Conservation (phyloP, 2,797 vertebrate species). For the Rhinichthys osculus region DNA sequence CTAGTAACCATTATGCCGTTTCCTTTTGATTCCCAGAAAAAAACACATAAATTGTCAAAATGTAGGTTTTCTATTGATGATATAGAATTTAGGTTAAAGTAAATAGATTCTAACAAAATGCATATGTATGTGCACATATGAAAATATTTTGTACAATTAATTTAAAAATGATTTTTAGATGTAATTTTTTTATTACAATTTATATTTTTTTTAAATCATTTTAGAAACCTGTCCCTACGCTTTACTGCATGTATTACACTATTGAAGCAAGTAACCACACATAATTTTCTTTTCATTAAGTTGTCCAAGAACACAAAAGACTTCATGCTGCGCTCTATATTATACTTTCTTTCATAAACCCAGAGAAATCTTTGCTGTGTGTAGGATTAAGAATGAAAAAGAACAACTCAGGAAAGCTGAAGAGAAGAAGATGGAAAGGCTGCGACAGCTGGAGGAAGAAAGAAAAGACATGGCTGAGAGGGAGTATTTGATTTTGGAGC, state of each 20-base stretch:
- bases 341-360: conserved; percentile 5
- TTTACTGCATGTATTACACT: background rate
- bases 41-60: background rate
- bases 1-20: background rate
- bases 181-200: background rate
- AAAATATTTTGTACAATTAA: background rate
- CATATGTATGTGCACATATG: background rate
- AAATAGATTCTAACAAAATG: background rate
- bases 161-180: background rate
- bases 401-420: conserved; percentile 81
- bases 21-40: background rate
- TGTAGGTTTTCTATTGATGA: background rate
- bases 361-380: conserved; percentile 21
- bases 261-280: background rate
- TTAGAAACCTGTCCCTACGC: background rate
- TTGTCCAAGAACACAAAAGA: conserved; percentile 15
- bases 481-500: conserved; percentile 74
- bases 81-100: background rate
- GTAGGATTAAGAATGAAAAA: conserved; percentile 88
- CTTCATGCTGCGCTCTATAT: background rate
- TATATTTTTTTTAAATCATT: background rate
- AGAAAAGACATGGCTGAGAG: conserved; percentile 65
- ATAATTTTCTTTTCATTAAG: conserved; percentile 15
- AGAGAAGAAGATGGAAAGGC: conserved; percentile 77
- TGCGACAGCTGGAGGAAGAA: conserved; percentile 54